phyloP scores from a whole-genome alignment of 2,888 invertebrate genomes.

The Metallyticus violacea region DNA sequence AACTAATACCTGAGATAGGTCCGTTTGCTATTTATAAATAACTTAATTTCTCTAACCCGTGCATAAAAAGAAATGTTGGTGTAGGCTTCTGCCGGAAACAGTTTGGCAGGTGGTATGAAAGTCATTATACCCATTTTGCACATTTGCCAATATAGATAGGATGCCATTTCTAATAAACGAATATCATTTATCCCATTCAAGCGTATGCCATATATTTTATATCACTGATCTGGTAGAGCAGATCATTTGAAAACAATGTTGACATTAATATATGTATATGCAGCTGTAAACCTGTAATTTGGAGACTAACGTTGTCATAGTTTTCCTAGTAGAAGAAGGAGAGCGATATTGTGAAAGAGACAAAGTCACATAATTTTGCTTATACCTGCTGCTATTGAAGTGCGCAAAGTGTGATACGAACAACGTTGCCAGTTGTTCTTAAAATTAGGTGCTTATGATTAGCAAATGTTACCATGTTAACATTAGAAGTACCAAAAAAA shows the following conservation, averaged over 20 bases:
- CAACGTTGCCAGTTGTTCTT: background rate
- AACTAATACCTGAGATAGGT: conserved; percentile 38
- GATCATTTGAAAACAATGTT: background rate
- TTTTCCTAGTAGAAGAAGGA: background rate
- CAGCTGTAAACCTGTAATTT: background rate
- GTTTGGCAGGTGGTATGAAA: conserved; percentile 32
- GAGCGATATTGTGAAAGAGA: background rate
- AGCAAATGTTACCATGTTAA: too few relatives aligned
- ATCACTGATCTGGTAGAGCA: background rate
- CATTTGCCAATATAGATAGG: background rate
- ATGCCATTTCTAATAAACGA: background rate
- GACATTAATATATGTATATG: background rate
- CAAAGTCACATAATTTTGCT: background rate
- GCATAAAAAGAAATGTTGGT: conserved; percentile 43
- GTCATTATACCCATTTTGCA: conserved; percentile 1
- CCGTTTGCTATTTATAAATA: conserved; percentile 41
- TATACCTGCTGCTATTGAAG: background rate
- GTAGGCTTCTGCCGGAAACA: conserved; percentile 42
- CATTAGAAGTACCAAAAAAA: too few relatives aligned
- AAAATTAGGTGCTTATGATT: background rate
- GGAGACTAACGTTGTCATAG: background rate
- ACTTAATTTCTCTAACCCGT: conserved; percentile 41
- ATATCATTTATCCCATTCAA: background rate
- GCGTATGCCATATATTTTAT: background rate
- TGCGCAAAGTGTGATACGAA: background rate